phyloP scores from a whole-genome alignment of 2,888 invertebrate species.

The Phoenoteleia sp. region DNA sequence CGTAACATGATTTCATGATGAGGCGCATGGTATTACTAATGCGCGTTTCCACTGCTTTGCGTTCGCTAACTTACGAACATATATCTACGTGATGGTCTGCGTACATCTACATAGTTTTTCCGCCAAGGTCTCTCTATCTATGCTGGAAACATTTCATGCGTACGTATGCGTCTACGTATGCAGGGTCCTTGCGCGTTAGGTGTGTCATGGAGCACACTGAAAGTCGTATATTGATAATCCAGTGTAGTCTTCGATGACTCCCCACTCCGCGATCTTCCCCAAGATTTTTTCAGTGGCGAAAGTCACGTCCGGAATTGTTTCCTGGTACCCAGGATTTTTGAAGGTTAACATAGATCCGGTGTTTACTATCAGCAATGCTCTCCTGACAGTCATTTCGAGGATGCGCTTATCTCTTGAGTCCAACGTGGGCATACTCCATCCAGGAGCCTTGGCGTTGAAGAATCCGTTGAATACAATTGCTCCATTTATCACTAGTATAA shows the following conservation, averaged over 20 bases:
- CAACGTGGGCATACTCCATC: constrained; percentile 25
- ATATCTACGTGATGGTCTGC: neutral
- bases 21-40: neutral
- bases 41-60: neutral
- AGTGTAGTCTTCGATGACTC: too few species aligned
- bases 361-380: constrained; percentile 38
- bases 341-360: neutral
- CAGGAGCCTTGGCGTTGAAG: constrained; percentile 45
- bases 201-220: neutral
- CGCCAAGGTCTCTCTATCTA: neutral
- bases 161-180: neutral
- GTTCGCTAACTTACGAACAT: neutral
- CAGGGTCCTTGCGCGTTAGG: neutral
- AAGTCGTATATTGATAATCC: too few species aligned
- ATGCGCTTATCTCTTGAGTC: constrained; percentile 39
- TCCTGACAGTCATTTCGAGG: constrained; percentile 50
- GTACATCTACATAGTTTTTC: neutral
- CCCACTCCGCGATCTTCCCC: too few species aligned
- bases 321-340: neutral
- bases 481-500: too few species aligned
- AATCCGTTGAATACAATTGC: too few species aligned
- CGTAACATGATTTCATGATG: neutral
- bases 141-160: constrained; percentile 9
- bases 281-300: neutral
- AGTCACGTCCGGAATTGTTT: neutral